Conservation (phyloP, 2,113 vertebrate species). For the Nesoenas mayeri region DNA sequence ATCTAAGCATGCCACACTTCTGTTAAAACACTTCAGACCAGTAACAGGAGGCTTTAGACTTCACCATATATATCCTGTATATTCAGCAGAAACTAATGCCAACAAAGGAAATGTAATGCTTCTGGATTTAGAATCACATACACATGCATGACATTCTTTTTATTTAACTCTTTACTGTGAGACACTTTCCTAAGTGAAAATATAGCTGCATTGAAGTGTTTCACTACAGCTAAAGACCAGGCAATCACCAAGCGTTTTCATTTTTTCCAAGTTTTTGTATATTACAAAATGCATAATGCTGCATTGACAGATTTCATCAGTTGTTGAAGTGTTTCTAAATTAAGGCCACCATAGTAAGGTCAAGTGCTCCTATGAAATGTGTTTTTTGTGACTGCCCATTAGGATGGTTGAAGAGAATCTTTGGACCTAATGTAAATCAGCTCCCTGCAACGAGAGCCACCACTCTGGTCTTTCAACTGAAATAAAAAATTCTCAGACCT, state of each 20-base stretch:
- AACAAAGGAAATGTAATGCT: slow-evolving; percentile 67
- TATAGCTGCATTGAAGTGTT: not conserved
- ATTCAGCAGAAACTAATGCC: slow-evolving; percentile 66
- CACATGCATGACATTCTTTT: slow-evolving; percentile 64
- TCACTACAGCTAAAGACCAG: not conserved
- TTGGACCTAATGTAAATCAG: not conserved
- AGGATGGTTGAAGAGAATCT: not conserved
- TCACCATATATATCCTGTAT: slow-evolving; percentile 61
- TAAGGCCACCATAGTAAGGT: not conserved
- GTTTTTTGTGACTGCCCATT: not conserved
- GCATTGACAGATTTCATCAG: not conserved
- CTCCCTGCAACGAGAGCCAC: not conserved
- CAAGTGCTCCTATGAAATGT: not conserved
- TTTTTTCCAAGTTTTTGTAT: not conserved
- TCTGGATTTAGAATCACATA: slow-evolving; percentile 60
- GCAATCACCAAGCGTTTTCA: not conserved
- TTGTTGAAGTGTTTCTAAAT: not conserved
- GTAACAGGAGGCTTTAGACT: slow-evolving; percentile 33
- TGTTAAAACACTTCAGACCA: slow-evolving; percentile 61
- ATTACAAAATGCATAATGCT: not conserved
- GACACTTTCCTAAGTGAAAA: not conserved
- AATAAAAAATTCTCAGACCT: not conserved
- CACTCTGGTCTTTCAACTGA: not conserved
- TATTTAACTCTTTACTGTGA: slow-evolving; percentile 57
- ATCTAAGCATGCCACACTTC: slow-evolving; percentile 58